These are phyloP conservation scores for Bellardia bayeri DNA, from an alignment of 2,888 invertebrate species.

Conservation along the genomic window DNA sequence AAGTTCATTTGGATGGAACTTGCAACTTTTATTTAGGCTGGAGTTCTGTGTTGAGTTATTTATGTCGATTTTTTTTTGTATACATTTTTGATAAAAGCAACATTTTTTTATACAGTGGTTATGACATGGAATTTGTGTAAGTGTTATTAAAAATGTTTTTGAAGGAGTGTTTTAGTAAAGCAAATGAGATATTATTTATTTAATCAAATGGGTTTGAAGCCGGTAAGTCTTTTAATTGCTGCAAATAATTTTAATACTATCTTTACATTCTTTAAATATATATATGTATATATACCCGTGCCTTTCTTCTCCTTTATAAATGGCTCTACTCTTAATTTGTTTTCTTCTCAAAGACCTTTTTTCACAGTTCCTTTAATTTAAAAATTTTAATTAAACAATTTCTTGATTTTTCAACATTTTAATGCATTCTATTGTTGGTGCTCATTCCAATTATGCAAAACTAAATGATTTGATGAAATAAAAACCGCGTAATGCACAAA, in stretches of 20 bases:
- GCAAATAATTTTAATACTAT: too few relatives aligned
- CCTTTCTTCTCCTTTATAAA: neutral
- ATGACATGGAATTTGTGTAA: neutral
- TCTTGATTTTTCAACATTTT: conserved; percentile 44
- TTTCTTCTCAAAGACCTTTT: conserved; percentile 7
- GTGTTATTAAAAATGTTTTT: neutral
- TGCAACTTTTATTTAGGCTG: conserved; percentile 55
- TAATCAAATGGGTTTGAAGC: neutral
- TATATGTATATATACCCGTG: too few relatives aligned
- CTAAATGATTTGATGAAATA: conserved; percentile 69
- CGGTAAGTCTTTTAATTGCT: too few relatives aligned
- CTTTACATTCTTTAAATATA: too few relatives aligned
- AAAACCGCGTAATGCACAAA: conserved; percentile 71
- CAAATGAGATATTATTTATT: neutral
- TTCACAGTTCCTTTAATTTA: conserved; percentile 51
- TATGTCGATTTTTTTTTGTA: neutral
- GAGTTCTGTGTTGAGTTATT: conserved; percentile 42
- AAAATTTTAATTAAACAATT: conserved; percentile 66
- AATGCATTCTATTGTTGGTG: conserved; percentile 64
- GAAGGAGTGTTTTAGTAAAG: neutral
- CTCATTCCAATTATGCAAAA: conserved; percentile 64
- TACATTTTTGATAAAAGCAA: conserved; percentile 23
- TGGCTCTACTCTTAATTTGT: neutral
- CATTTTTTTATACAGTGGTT: neutral
- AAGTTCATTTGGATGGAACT: conserved; percentile 61